Evolutionary conservation across 2,888 invertebrate species (phyloP), one percentile per base, ranked within the genome.

Genomic region (Eremobia ochroleuca): DNA sequence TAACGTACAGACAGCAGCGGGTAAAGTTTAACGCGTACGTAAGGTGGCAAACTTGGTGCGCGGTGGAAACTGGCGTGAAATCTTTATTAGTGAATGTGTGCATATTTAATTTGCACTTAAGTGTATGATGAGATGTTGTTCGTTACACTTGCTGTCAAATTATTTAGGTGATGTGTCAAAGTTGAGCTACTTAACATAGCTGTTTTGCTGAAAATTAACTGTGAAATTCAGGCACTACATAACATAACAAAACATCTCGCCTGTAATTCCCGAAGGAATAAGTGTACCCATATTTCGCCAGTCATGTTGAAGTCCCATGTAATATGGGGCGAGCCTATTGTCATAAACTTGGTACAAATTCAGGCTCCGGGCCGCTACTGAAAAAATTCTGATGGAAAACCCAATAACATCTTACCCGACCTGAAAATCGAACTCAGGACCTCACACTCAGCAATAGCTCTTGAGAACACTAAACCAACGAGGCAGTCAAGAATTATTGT

Each of bases 1-100:
- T 58, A 65, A 91, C 85, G 91, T 92, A 92, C 87, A 69, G 86
- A 77, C 79, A 86, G 85, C 77, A 85, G 79, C 79, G 80, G 89
- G 86, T 43, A 81, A 85, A 83, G 59, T 87, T 80, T 79, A 70
- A 76, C 73, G 76, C 66, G 74, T 76, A 69, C 65, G 31, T 73
- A 82, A 83, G 79, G 73, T 73, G 76, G 72, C 52, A 71, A 83
- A 85, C 79, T 77, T 78, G 59, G 79, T 59, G 43, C 75, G 11
- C 43, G 68, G 74, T 69, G 67, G 52, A 76, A 79, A 79, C 67
- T 43, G 34, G 28, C 37, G 59, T 85, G 74, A 78, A 87, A 65
- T 78, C 77, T 85, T 85, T 76, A 81, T 76, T n/a, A 79, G 59
- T 55, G 58, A 37, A 49, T 69, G 79, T 65, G 64, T 83, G 31